These are phyloP conservation scores for Acropora yongei DNA, from an alignment of 64 coral and sea anemone species.

Conservation along the genomic window DNA sequence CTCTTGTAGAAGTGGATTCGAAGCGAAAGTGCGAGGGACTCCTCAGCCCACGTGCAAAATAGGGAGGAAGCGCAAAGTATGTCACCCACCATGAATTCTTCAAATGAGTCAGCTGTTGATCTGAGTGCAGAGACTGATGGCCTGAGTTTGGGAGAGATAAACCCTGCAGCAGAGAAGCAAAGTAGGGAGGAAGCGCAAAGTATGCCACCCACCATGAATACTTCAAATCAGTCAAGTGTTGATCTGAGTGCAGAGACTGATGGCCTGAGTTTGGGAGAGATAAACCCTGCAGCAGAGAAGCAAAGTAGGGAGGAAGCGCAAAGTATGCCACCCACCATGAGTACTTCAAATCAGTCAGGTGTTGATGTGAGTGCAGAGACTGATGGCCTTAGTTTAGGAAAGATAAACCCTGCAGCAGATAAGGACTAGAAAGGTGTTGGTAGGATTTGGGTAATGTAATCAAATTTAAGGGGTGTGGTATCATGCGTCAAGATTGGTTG, in stretches of 20 bases:
- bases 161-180: background rate
- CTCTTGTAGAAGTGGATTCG: slow-evolving; percentile 75
- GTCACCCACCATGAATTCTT: background rate
- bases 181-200: slow-evolving; percentile 27
- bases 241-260: background rate
- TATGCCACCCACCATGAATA: background rate
- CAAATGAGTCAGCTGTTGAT: background rate
- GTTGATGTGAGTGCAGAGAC: background rate
- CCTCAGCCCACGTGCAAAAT: background rate
- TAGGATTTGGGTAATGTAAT: background rate
- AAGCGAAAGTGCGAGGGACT: slow-evolving; percentile 65
- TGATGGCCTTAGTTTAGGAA: background rate
- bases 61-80: slow-evolving; percentile 17
- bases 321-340: background rate
- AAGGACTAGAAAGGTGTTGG: background rate
- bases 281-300: background rate
- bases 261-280: background rate
- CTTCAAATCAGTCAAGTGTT: background rate
- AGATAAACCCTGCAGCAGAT: background rate
- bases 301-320: slow-evolving; percentile 36
- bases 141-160: background rate
- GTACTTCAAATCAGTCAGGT: background rate
- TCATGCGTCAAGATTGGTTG: too few species aligned
- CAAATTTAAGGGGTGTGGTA: too few species aligned
- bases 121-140: background rate